phyloP scores from a whole-genome alignment of 2,888 invertebrate species.

The Cantharis nigra region DNA sequence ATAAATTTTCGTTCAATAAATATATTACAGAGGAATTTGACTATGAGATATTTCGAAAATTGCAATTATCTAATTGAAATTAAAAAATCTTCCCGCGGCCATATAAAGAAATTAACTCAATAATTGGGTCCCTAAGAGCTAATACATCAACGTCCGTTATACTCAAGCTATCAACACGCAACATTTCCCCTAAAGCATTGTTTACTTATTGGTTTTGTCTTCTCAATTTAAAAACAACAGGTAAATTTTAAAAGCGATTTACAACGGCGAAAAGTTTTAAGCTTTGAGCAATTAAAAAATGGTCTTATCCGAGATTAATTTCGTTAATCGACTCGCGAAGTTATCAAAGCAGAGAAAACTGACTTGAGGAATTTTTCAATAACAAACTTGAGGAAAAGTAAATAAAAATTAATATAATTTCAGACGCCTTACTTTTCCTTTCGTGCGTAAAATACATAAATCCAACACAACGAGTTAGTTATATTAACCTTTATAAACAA shows the following conservation, averaged over 20 bases:
- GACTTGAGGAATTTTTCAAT: not conserved
- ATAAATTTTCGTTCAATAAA: not conserved
- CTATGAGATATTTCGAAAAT: not conserved
- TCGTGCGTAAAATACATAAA: not conserved
- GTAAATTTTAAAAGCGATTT: not conserved
- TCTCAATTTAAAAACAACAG: not conserved
- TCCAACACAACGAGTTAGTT: not conserved
- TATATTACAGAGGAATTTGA: not conserved
- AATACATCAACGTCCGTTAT: not conserved
- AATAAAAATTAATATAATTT: not conserved
- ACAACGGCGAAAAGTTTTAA: not conserved
- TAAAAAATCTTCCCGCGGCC: not conserved
- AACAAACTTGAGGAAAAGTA: not conserved
- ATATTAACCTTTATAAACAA: conserved; percentile 7
- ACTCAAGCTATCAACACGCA: not conserved
- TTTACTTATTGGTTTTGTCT: not conserved
- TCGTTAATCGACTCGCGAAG: not conserved
- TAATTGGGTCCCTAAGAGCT: not conserved
- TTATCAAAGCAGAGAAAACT: not conserved
- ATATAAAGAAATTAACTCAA: not conserved
- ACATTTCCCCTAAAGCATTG: not conserved
- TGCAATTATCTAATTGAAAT: not conserved
- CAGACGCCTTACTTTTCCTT: not conserved
- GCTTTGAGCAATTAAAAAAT: not conserved
- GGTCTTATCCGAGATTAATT: not conserved